Percentiles rank a stretch among this genome's conserved stretches.
Conservation (phyloP, 2,113 vertebrate species). For the Burhinus oedicnemus region DNA sequence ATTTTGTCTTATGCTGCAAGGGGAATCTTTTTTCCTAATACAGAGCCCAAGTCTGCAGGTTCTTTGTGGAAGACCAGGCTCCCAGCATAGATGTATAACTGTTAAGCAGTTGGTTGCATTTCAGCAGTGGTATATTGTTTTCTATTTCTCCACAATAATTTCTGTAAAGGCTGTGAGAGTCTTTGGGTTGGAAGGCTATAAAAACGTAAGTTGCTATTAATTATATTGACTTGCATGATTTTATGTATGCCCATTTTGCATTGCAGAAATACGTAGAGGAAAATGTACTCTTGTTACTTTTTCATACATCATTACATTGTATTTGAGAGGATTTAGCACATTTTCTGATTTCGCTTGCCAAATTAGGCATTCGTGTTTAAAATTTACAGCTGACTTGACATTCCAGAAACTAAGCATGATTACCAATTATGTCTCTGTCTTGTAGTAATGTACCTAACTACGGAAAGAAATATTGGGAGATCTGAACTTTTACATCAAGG, state of each 20-base stretch:
- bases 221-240: background rate
- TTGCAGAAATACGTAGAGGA: background rate
- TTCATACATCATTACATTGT: background rate
- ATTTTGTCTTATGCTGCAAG: background rate
- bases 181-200: background rate
- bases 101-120: background rate
- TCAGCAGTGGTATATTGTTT: background rate
- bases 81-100: background rate
- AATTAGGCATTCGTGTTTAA: background rate
- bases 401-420: background rate
- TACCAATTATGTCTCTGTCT: background rate
- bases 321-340: background rate
- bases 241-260: background rate
- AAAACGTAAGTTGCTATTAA: background rate
- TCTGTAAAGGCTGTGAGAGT: background rate
- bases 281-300: background rate
- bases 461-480: background rate
- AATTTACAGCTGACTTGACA: background rate
- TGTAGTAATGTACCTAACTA: background rate
- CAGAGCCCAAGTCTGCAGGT: background rate
- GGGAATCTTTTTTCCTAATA: background rate
- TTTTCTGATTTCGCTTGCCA: slow-evolving; percentile 13
- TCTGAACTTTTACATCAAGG: background rate
- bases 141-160: background rate
- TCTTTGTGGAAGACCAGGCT: background rate